These are phyloP conservation scores for Mus musculus DNA, from an alignment of 2,113 vertebrate genomes.

Conservation along the genomic window DNA sequence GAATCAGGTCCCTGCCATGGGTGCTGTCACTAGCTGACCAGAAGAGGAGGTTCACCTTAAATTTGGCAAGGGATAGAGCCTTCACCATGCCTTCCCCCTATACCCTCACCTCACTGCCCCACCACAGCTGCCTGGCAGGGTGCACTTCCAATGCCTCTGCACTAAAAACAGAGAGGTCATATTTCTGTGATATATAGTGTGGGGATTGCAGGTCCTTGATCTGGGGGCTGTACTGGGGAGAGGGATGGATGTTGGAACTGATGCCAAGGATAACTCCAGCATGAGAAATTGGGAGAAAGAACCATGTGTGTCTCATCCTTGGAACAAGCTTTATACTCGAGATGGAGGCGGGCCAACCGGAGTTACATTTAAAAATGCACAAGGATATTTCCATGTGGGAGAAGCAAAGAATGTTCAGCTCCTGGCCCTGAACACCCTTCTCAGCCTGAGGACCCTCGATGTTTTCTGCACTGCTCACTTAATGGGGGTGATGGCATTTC, in stretches of 20 bases:
- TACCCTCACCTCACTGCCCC: rapidly evolving
- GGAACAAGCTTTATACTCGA: background rate
- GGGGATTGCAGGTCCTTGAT: background rate
- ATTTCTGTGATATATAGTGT: rapidly evolving
- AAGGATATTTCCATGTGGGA: background rate
- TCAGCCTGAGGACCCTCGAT: background rate
- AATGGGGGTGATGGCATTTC: background rate
- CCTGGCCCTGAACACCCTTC: rapidly evolving
- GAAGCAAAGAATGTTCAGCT: background rate
- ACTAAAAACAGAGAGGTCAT: background rate
- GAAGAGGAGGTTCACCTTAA: background rate
- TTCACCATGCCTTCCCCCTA: rapidly evolving
- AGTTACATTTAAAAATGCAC: background rate
- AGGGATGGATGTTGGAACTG: no score
- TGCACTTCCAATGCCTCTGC: no score
- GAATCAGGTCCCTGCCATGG: background rate
- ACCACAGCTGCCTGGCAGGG: rapidly evolving
- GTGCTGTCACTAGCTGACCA: no score
- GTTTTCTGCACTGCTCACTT: background rate
- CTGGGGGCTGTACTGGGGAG: background rate
- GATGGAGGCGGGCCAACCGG: background rate
- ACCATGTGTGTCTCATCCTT: no score
- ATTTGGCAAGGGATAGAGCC: background rate
- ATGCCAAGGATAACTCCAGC: background rate
- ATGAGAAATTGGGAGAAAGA: no score